phyloP scores from a whole-genome alignment of 1,140 invertebrate species.

The Philotrypesis tridentata region DNA sequence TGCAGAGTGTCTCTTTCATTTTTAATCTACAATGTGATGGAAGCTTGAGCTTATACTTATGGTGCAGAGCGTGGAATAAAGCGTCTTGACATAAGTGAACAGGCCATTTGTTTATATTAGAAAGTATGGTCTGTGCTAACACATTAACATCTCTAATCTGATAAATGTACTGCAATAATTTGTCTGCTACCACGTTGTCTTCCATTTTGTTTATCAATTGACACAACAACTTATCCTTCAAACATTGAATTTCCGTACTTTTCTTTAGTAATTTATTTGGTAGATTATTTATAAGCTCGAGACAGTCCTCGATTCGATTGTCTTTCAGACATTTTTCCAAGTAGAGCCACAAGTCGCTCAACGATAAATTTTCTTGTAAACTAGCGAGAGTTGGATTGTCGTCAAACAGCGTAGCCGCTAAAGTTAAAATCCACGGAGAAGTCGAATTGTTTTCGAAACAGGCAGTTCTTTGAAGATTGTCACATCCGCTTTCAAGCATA shows the following conservation, averaged over 20 bases:
- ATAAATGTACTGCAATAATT: constrained; percentile 59
- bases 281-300: constrained; percentile 61
- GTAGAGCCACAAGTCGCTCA: constrained; percentile 59
- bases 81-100: constrained; percentile 62
- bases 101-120: constrained; percentile 62
- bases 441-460: constrained; percentile 71
- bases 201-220: constrained; percentile 68
- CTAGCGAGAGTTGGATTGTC: constrained; percentile 73
- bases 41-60: constrained; percentile 62
- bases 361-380: constrained; percentile 66
- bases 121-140: constrained; percentile 59
- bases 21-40: constrained; percentile 62
- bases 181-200: constrained; percentile 35
- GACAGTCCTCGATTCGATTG: constrained; percentile 55
- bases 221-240: constrained; percentile 72
- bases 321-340: constrained; percentile 57
- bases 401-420: constrained; percentile 69
- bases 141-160: constrained; percentile 64
- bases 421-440: constrained; percentile 65
- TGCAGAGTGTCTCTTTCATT: constrained; percentile 68
- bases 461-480: constrained; percentile 61
- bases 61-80: constrained; percentile 58
- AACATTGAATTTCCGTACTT: constrained; percentile 66
- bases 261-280: constrained; percentile 54
- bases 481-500: constrained; percentile 60